Base-by-base conservation (phyloP, 1,140 invertebrate species). In the Lordiphosa stackelbergi region DNA sequence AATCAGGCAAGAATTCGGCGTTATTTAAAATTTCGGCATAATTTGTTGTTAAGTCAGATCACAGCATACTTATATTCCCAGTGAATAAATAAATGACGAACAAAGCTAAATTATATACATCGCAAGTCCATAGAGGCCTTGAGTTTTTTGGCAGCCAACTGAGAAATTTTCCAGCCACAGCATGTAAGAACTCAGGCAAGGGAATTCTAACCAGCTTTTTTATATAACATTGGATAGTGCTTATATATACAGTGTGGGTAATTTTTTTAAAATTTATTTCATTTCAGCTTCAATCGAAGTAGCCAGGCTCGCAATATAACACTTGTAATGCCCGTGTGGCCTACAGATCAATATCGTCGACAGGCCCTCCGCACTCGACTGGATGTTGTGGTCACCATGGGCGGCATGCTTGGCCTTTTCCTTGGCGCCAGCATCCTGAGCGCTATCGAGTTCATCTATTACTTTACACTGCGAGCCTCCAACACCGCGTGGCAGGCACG, bases 341-440 rank as follows among this genome's bases (percentile, higher is more conserved):
- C 81, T 1, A 75, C 70, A 41, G 88, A 65, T 55, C 73, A 69
- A 45, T 91, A 88, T 69, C 89, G 90, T 42, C 86, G 90, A 6
- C 89, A 90, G 54, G 89, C 90, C 0, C 87, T 91, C 3, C 86
- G 89, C 42, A 89, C 77, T 0, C 68, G 49, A 2, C 45, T 87
- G 19, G 85, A 87, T 36, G 51, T 69, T 5, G 69, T 87, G 5
- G 89, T 90, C 4, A 89, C 89, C 10, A 88, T 90, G 66, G 89
- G 89, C 6, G 89, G 90, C 1, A 89, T 88, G 28, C 66, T 89
- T 16, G 88, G 88, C 1, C 64, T 90, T 1, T 90, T 90, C 49
- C 66, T 90, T 8, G 90, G 90, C 4, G 89, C 89, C 38, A 90
- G 90, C 70, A 77, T 90, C 11, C 71, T 90, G n/a, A 90, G 89